phyloP scores from a whole-genome alignment of 2,113 vertebrate species.

The Scophthalmus maximus region DNA sequence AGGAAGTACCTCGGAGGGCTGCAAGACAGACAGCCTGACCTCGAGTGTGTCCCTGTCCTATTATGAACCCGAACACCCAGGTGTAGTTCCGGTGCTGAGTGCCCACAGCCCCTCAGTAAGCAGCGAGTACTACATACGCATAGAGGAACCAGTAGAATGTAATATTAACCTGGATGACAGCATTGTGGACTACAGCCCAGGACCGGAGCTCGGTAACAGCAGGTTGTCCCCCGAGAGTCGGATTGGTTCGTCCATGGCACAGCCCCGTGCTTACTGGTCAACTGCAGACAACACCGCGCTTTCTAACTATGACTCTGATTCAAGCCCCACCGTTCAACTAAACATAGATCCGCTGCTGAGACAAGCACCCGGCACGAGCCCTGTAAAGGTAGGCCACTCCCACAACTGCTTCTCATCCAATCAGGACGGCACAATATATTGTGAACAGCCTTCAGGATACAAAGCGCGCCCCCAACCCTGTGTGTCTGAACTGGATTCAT shows the following conservation, averaged over 20 bases:
- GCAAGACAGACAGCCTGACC: constrained; percentile 78
- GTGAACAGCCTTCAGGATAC: constrained; percentile 62
- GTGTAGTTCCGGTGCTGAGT: constrained; percentile 93
- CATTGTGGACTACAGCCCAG: constrained; percentile 81
- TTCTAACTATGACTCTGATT: constrained; percentile 79
- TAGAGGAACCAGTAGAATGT: constrained; percentile 89
- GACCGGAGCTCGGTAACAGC: constrained; percentile 67
- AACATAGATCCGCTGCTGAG: constrained; percentile 87
- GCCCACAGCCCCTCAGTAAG: constrained; percentile 95
- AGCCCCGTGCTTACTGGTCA: constrained; percentile 77
- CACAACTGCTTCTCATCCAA: constrained; percentile 61
- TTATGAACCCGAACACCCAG: constrained; percentile 86
- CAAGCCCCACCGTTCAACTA: constrained; percentile 83
- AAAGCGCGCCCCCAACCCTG: constrained; percentile 53
- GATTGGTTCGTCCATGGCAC: constrained; percentile 42
- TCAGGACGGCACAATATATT: constrained; percentile 52
- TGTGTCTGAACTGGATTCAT: constrained; percentile 65
- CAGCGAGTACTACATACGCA: constrained; percentile 97
- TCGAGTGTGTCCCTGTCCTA: constrained; percentile 88
- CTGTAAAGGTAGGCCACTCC: constrained; percentile 10
- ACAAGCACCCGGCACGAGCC: constrained; percentile 48
- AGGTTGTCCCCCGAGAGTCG: constrained; percentile 63
- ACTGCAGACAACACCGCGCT: constrained; percentile 67
- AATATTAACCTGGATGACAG: constrained; percentile 87
- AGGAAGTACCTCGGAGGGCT: constrained; percentile 62